Percentiles rank a stretch among this genome's conserved stretches.
Evolutionary conservation across 2,888 invertebrate species (phyloP).

Genomic region (Oscheius myriophilus): DNA sequence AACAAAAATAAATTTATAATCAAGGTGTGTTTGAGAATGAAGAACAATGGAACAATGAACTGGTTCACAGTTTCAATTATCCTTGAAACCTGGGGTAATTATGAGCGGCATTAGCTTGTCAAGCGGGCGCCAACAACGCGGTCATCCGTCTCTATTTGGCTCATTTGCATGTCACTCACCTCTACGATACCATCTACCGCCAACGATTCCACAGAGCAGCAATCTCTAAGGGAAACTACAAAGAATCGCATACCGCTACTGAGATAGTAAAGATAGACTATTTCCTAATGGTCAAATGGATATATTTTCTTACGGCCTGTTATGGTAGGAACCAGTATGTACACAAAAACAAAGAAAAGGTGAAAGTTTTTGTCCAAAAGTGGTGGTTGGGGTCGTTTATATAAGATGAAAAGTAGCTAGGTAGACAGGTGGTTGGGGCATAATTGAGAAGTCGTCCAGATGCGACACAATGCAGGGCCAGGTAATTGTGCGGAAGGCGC

Average conservation of each 20-base stretch:
- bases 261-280: too few relatives aligned
- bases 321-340: too few relatives aligned
- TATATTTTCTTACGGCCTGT: too few relatives aligned
- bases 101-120: constrained; percentile 26
- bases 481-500: constrained; percentile 31
- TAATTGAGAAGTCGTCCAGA: constrained; percentile 31
- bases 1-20: too few relatives aligned
- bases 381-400: constrained; percentile 9
- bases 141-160: constrained; percentile 29
- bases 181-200: constrained; percentile 28
- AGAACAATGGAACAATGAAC: too few relatives aligned
- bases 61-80: too few relatives aligned
- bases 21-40: too few relatives aligned
- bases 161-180: constrained; percentile 24
- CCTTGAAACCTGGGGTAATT: constrained; percentile 11
- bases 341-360: neutral
- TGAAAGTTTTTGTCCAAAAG: neutral
- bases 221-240: neutral
- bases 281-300: too few relatives aligned
- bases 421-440: constrained; percentile 22
- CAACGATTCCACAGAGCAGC: neutral
- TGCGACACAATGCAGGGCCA: constrained; percentile 24
- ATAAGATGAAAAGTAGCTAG: constrained; percentile 8
- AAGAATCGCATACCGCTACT: too few relatives aligned
- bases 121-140: constrained; percentile 29